Evolutionary conservation across 2,888 invertebrate species (phyloP), one percentile per base, ranked within the genome.

Genomic region (Rhagonycha lutea): DNA sequence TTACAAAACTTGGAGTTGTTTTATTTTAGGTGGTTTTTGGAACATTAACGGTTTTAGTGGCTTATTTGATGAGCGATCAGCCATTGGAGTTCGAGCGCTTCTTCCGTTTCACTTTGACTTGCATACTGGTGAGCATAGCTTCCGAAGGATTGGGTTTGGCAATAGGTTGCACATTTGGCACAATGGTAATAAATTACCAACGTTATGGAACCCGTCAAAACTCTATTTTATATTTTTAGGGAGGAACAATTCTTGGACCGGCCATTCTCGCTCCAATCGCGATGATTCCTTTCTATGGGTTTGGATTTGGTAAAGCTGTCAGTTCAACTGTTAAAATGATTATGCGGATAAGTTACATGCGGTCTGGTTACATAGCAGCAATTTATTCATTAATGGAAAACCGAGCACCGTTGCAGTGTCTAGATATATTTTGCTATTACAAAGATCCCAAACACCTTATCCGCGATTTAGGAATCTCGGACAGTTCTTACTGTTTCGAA

Each of bases 121-220:
- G 91, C 0, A 85, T 93, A 0, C 86, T 92, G 72, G 89, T 92
- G 0, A 92, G 91, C 0, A 83, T 94, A 5, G 92, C 93, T 72
- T 93, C 94, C 1, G 95, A 95, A 88, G 93, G 94, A 0, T 88
- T 94, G 0, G 95, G 95, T 0, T 88, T 94, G 4, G 89, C 92
- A 0, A 91, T 95, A 24, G 94, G 94, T 0, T 89, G 91, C n/a
- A 86, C 89, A 0, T 91, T 91, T 78, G 29, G 29, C 4, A 32
- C 29, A 32, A 11, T 32, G 29, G 29, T 32, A 32, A 32, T 11
- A 32, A 10, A 73, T 69, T 47, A 4, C 24, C 2, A 2, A 18
- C 18, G 18, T 18, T 18, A 2, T 61, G 14, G 14, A 47, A n/a
- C 24, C 29, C 18, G 26, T 70, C 7, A 68, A 26, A 24, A 61